These are phyloP conservation scores for Lasioglossum oenotherae DNA, from an alignment of 2,888 invertebrate species.

Conservation along the genomic window DNA sequence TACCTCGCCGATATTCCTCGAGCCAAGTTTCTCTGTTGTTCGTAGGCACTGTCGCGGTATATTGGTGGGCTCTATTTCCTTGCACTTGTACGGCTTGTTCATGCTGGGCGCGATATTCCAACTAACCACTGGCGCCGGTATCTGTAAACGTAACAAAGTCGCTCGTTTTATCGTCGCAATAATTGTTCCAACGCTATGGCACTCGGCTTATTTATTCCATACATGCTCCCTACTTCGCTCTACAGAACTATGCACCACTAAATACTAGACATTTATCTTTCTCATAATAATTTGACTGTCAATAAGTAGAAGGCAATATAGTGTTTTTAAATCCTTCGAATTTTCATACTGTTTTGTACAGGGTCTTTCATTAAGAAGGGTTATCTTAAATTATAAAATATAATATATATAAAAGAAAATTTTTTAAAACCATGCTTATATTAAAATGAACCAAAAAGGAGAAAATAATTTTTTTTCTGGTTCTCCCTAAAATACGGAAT, in stretches of 20 bases:
- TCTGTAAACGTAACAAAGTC: conserved; percentile 80
- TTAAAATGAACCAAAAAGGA: no score
- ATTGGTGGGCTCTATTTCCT: conserved; percentile 86
- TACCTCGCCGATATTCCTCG: conserved; percentile 87
- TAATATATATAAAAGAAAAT: no score
- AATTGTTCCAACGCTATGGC: neutral
- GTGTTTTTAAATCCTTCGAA: no score
- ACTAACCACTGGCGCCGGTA: conserved; percentile 86
- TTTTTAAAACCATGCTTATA: no score
- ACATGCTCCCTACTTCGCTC: neutral
- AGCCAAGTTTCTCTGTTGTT: conserved; percentile 86
- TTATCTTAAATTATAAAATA: no score
- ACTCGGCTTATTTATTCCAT: neutral
- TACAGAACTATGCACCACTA: neutral
- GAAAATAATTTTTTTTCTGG: no score
- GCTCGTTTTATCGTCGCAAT: neutral
- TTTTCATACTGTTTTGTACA: no score
- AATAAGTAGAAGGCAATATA: no score
- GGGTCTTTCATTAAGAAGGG: no score
- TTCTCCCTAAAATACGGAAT: no score
- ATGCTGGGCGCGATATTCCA: conserved; percentile 88
- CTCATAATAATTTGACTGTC: no score
- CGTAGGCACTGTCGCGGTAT: conserved; percentile 86
- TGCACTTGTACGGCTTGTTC: conserved; percentile 87
- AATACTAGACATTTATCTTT: no score